Conservation (phyloP, 2,888 invertebrate species). For the Brenthis ino region DNA sequence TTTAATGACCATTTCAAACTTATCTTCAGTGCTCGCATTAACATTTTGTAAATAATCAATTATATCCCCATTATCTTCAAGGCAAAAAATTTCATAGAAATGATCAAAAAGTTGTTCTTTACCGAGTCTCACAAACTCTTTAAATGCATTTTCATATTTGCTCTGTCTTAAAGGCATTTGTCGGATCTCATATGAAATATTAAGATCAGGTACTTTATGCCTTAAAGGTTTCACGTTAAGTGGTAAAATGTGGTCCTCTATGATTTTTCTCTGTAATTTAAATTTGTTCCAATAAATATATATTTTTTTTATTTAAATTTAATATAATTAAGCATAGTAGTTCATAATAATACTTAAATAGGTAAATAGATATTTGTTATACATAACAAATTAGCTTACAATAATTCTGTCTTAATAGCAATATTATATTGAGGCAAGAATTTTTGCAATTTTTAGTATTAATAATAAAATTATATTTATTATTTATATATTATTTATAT, state of each 20-base stretch:
- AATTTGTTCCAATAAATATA: background rate
- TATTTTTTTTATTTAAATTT: too few relatives aligned
- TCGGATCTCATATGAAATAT: conserved; percentile 60
- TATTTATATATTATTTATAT: too few relatives aligned
- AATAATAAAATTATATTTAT: too few relatives aligned
- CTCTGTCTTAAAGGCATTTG: conserved; percentile 63
- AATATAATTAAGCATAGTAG: too few relatives aligned
- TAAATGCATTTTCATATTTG: conserved; percentile 65
- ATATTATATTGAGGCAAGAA: too few relatives aligned
- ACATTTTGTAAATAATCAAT: conserved; percentile 62
- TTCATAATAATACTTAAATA: conserved; percentile 6
- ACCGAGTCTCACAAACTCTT: conserved; percentile 66
- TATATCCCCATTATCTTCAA: conserved; percentile 50
- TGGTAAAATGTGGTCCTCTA: conserved; percentile 63
- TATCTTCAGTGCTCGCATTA: conserved; percentile 70
- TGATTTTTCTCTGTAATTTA: conserved; percentile 58
- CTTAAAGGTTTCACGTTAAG: conserved; percentile 58
- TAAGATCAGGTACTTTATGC: conserved; percentile 60
- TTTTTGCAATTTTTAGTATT: too few relatives aligned
- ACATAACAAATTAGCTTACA: too few relatives aligned
- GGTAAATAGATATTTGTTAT: too few relatives aligned
- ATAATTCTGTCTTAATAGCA: too few relatives aligned
- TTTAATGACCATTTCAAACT: conserved; percentile 63
- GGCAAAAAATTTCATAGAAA: conserved; percentile 51
- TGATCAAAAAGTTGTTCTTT: conserved; percentile 69